These are phyloP conservation scores for Typhlichthys subterraneus DNA, from an alignment of 2,797 vertebrate species.

Conservation along the genomic window DNA sequence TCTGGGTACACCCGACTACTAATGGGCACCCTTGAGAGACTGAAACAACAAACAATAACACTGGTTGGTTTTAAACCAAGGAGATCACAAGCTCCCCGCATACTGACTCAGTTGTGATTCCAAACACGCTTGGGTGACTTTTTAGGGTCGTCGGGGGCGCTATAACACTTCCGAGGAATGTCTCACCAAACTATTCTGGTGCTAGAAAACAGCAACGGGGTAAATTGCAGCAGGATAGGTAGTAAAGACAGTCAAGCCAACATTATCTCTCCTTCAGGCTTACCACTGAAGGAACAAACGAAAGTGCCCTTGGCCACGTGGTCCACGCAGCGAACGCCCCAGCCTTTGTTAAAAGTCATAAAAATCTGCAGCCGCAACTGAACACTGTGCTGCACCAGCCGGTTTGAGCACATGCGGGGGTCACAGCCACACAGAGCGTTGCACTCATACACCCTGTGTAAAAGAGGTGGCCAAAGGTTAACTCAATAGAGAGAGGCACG, in stretches of 20 bases:
- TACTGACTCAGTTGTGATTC: too few species aligned
- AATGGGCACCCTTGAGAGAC: too few species aligned
- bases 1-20: too few species aligned
- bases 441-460: slow-evolving; percentile 83
- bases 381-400: slow-evolving; percentile 86
- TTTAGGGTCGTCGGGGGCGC: too few species aligned
- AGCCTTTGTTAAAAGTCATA: slow-evolving; percentile 88
- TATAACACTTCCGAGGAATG: too few species aligned
- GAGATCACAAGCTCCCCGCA: too few species aligned
- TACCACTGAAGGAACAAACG: slow-evolving; percentile 87
- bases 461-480: not conserved
- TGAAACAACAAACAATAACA: too few species aligned
- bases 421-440: slow-evolving; percentile 86
- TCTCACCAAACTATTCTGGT: too few species aligned
- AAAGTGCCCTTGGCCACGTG: slow-evolving; percentile 87
- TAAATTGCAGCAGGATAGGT: too few species aligned
- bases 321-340: slow-evolving; percentile 87
- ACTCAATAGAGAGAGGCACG: not conserved
- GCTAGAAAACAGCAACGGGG: too few species aligned
- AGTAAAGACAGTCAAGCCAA: not conserved
- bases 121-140: too few species aligned
- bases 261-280: not conserved
- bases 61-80: too few species aligned
- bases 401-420: slow-evolving; percentile 83
- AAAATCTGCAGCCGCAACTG: slow-evolving; percentile 87